Conservation (phyloP, 2,888 invertebrate species). For the Gibbula magus region DNA sequence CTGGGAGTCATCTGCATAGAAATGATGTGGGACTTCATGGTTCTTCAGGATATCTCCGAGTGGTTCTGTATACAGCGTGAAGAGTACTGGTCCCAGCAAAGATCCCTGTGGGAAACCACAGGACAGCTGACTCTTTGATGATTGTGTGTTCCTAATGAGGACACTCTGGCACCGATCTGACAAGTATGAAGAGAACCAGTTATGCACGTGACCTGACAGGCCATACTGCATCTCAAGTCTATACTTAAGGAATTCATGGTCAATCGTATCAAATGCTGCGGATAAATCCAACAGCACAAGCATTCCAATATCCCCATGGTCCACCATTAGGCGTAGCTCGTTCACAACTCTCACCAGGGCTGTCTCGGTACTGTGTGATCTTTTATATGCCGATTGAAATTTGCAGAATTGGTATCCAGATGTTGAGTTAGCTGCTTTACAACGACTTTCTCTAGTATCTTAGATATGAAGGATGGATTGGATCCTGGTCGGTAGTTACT, state of each 20-base stretch:
- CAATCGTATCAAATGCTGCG: not conserved
- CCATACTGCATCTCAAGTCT: not conserved
- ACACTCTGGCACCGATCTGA: not conserved
- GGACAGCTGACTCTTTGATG: not conserved
- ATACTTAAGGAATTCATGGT: not conserved
- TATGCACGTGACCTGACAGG: not conserved
- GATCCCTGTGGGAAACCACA: not conserved
- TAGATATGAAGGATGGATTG: not conserved
- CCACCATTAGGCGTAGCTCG: not conserved
- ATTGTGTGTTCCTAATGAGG: not conserved
- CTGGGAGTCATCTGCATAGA: slow-evolving; percentile 2
- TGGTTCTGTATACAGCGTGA: not conserved
- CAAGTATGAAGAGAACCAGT: not conserved
- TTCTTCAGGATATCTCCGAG: not conserved
- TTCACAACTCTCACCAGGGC: not conserved
- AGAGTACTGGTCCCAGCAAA: not conserved
- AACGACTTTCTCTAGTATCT: not conserved
- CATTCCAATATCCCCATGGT: not conserved
- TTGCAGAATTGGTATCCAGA: not conserved
- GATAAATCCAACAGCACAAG: not conserved
- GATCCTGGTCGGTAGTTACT: not conserved
- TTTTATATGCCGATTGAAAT: not conserved
- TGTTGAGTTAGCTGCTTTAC: not conserved
- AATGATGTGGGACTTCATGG: not conserved
- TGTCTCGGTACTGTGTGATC: not conserved